Evolutionary conservation across 2,888 invertebrate genomes (phyloP), one percentile per base, ranked within the genome.

Genomic region (Scotopteryx bipunctaria): DNA sequence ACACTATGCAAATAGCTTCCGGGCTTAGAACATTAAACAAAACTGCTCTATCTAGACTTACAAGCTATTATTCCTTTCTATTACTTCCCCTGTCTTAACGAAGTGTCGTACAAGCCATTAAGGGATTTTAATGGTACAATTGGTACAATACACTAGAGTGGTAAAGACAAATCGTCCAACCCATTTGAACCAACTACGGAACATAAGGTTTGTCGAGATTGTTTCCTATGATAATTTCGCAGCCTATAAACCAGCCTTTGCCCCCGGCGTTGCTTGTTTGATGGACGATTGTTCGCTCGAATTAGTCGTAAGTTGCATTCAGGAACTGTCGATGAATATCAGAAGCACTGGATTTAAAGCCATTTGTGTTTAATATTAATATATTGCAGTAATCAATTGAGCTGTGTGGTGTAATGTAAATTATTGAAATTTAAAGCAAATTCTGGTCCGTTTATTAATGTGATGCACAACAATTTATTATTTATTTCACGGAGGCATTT

Each of bases 121-220:
- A 51, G 51, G 31, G 35, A 54, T 40, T 44, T 47, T 55, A 49
- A 47, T 54, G 57, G 61, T 43, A 33, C 62, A 29, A 35, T 23
- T 67, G 71, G 71, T 63, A 69, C 67, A 75, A 73, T 70, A 69
- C 69, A 71, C 66, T 43, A 49, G 63, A 63, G n/a, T n/a, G n/a
- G n/a, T n/a, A n/a, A 64, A 79, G 76, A 80, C 78, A 79, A 80
- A 83, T 78, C 66, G 73, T 68, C 59, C 62, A 52, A 67, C 55
- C 67, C 61, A 73, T 75, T 74, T 63, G 25, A 25, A 33, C 25
- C 36, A 31, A 51, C 42, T 43, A 71, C 67, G 51, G 61, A 61
- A 74, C 78, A 77, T 71, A 73, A 72, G 70, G 74, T 79, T 78
- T 78, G 75, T 74, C 67, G 49, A 67, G 77, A 82, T 80, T 64